Conservation (phyloP, 2,888 invertebrate species). For the Gymnocheta viridis region DNA sequence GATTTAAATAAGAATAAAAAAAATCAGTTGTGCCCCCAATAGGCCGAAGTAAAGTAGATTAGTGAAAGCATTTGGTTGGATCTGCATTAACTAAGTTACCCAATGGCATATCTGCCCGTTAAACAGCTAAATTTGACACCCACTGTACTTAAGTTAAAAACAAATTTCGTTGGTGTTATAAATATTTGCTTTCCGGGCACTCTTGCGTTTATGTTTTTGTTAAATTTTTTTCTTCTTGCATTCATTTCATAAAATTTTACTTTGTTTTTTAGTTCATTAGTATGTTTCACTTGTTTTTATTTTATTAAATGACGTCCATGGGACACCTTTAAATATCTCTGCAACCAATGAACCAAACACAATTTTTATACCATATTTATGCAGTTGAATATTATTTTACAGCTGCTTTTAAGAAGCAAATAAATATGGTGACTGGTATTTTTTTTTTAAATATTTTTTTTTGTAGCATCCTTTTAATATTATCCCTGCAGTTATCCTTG, state of each 20-base stretch:
- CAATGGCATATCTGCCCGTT: neutral
- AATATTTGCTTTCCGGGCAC: constrained; percentile 27
- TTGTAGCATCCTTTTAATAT: constrained; percentile 32
- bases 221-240: neutral
- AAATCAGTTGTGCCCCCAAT: too few species aligned
- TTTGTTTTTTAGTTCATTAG: constrained; percentile 62
- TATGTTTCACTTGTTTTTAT: constrained; percentile 54
- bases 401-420: constrained; percentile 40
- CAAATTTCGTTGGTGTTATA: constrained; percentile 9
- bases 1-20: too few species aligned
- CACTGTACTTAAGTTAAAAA: constrained; percentile 5
- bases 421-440: constrained; percentile 40
- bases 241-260: constrained; percentile 21
- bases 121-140: neutral
- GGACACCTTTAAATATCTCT: constrained; percentile 48
- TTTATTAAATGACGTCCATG: constrained; percentile 51
- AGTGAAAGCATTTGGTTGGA: neutral
- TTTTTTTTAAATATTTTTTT: neutral
- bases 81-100: neutral
- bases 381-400: constrained; percentile 15
- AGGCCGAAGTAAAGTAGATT: too few species aligned
- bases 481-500: constrained; percentile 45
- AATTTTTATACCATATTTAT: constrained; percentile 41
- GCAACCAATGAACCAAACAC: constrained; percentile 55
- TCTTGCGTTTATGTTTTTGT: neutral